phyloP scores from a whole-genome alignment of 2,113 vertebrate species.

The Oenanthe oenanthe region DNA sequence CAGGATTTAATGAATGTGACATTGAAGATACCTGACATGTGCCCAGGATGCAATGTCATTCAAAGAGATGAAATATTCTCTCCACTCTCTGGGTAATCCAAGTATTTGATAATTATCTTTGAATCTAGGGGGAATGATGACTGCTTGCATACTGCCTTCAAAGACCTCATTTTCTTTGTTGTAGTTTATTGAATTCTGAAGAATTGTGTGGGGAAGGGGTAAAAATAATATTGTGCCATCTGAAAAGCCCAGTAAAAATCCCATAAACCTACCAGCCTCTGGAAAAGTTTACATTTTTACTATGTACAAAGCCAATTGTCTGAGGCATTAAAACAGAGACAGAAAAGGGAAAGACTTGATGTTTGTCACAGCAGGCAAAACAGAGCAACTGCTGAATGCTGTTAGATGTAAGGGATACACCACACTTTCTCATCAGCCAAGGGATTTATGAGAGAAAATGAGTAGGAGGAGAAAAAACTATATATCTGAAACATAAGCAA shows the following conservation, averaged over 20 bases:
- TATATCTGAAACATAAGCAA: neutral
- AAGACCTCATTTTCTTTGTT: neutral
- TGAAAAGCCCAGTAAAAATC: neutral
- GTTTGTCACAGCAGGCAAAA: neutral
- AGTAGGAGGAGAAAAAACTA: neutral
- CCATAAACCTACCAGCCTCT: neutral
- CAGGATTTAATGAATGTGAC: neutral
- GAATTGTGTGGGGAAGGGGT: neutral
- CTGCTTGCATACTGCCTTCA: neutral
- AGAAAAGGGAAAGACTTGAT: neutral
- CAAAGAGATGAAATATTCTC: neutral
- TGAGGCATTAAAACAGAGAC: neutral
- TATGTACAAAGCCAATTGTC: neutral
- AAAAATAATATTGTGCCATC: neutral
- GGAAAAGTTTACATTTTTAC: neutral
- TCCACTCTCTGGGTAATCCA: neutral
- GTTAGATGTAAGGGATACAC: neutral
- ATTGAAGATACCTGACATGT: neutral
- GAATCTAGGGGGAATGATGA: neutral
- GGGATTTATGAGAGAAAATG: neutral
- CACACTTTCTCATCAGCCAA: neutral
- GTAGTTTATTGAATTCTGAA: neutral
- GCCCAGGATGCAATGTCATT: neutral
- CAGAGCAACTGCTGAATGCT: neutral
- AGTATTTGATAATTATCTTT: conserved; percentile 2